A percentile compares a stretch with the other conserved stretches of the same genome.
These are phyloP conservation scores for Drosophila tropicalis DNA, from an alignment of 1,140 invertebrate genomes.

Conservation along the genomic window DNA sequence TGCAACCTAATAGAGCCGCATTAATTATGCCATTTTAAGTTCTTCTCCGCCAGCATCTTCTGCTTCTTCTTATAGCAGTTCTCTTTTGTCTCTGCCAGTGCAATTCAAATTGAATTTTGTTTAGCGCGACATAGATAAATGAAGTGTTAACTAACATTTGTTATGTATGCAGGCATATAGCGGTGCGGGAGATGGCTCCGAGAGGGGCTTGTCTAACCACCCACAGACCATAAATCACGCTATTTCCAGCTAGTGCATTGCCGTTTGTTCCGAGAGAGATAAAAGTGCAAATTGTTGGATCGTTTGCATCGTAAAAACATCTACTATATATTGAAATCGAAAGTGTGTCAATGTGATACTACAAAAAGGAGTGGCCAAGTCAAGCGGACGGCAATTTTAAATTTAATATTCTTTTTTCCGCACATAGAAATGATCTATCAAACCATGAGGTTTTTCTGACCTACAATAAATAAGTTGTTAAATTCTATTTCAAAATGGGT, in stretches of 20 bases:
- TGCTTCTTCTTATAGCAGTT: not conserved
- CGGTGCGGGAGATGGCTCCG: no score
- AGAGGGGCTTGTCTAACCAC: not conserved
- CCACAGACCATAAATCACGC: constrained; percentile 67
- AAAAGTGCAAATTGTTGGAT: constrained; percentile 81
- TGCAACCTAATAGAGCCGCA: constrained; percentile 54
- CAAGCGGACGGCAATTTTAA: constrained; percentile 1
- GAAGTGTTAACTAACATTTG: constrained; percentile 78
- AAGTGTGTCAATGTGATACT: constrained; percentile 17
- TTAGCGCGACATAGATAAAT: constrained; percentile 74
- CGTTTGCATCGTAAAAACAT: constrained; percentile 71
- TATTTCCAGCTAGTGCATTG: constrained; percentile 56
- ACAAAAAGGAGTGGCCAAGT: constrained; percentile 27
- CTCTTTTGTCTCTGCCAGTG: constrained; percentile 28
- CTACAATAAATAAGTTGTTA: no score
- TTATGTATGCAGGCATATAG: constrained; percentile 46
- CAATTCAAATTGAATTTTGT: constrained; percentile 72
- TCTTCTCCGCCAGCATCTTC: constrained; percentile 4
- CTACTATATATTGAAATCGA: constrained; percentile 26
- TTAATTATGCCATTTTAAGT: constrained; percentile 73
- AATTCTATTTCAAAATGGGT: no score
- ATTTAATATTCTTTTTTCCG: not conserved
- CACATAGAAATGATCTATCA: no score
- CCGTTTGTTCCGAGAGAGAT: constrained; percentile 62
- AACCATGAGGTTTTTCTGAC: no score